Percentiles rank a stretch among this genome's conserved stretches.
Evolutionary conservation across 2,113 vertebrate genomes (phyloP).

Genomic region (Dendropsophus ebraccatus): DNA sequence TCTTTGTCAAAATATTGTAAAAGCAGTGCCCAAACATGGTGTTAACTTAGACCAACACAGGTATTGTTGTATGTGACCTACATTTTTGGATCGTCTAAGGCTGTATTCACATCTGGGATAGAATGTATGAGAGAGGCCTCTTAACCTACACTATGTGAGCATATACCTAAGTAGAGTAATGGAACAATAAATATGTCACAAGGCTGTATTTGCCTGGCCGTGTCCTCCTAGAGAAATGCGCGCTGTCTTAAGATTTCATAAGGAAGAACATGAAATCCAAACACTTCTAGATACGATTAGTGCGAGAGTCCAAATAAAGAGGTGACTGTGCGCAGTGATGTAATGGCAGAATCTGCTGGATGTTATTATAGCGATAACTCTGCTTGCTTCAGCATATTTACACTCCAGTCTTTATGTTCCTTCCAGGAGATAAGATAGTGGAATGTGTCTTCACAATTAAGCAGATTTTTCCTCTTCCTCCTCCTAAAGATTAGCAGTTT

Average conservation of each 20-base stretch:
- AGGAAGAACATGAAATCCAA: background rate
- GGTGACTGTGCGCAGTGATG: constrained; percentile 36
- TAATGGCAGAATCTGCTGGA: constrained; percentile 38
- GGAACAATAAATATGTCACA: background rate
- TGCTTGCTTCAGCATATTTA: constrained; percentile 6
- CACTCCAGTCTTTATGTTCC: background rate
- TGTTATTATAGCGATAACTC: constrained; percentile 55
- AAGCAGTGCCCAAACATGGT: too few relatives aligned
- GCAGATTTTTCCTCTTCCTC: constrained; percentile 53
- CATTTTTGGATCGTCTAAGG: too few relatives aligned
- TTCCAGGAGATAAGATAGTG: constrained; percentile 33
- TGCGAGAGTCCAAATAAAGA: constrained; percentile 21
- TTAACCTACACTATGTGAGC: background rate
- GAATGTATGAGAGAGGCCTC: background rate
- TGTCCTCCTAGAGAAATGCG: background rate
- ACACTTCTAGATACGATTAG: constrained; percentile 22
- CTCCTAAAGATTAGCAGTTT: constrained; percentile 29
- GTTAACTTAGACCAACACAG: too few relatives aligned
- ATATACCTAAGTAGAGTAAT: background rate
- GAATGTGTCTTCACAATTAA: constrained; percentile 49
- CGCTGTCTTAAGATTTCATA: background rate
- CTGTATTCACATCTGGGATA: too few relatives aligned
- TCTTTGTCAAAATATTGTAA: too few relatives aligned
- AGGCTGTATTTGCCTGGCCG: background rate
- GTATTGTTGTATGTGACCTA: too few relatives aligned